These are phyloP conservation scores for Cyclura pinguis DNA, from an alignment of 2,797 vertebrate species.

Conservation along the genomic window DNA sequence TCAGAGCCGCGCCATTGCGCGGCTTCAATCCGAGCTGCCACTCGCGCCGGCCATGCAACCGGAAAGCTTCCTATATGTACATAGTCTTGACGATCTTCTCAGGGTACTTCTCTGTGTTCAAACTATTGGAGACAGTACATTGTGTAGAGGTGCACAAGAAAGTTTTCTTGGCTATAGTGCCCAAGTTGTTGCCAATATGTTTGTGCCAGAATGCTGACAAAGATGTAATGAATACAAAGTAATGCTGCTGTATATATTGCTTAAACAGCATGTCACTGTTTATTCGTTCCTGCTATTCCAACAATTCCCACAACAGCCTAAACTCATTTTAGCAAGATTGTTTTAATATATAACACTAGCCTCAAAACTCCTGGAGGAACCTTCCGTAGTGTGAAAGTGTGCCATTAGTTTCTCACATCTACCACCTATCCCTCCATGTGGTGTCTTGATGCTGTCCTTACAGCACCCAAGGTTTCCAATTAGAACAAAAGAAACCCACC, in stretches of 20 bases:
- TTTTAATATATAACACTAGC: constrained; percentile 4
- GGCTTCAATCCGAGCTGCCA: too few species aligned
- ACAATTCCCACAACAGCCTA: background rate
- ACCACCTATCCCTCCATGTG: background rate
- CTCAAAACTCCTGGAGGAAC: background rate
- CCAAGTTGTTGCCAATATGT: background rate
- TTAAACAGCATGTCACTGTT: background rate
- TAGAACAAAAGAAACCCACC: constrained; percentile 3
- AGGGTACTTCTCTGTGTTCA: too few species aligned
- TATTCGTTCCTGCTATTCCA: background rate
- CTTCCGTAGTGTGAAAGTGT: constrained; percentile 30
- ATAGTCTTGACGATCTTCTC: too few species aligned
- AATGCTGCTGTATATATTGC: background rate
- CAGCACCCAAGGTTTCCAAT: constrained; percentile 16
- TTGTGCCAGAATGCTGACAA: background rate
- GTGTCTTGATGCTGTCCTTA: background rate
- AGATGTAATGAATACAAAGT: background rate
- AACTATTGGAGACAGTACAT: too few species aligned
- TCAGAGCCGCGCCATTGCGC: too few species aligned
- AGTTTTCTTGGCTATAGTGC: too few species aligned
- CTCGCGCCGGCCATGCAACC: too few species aligned
- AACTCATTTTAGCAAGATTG: constrained; percentile 6
- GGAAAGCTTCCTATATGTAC: too few species aligned
- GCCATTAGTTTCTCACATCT: constrained; percentile 30
- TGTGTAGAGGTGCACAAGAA: too few species aligned